Percentiles rank a stretch among this genome's conserved stretches.
Conservation (phyloP, 1,140 invertebrate genomes). For the Polyergus mexicanus region DNA sequence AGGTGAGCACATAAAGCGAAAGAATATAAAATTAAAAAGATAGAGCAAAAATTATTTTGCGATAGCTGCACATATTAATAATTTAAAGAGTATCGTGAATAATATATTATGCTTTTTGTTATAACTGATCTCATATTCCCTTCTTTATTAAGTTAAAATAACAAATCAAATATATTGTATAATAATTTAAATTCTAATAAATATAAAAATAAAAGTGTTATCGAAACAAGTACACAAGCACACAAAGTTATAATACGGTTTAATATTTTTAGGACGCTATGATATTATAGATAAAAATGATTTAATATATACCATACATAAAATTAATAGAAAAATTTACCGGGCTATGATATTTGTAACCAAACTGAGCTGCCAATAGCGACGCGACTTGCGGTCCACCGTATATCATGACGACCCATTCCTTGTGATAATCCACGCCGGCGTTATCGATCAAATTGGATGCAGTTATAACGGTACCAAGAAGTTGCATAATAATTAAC, state of each 20-base stretch:
- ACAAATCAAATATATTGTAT: too few relatives aligned
- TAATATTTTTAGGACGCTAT: neutral
- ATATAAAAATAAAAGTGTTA: too few relatives aligned
- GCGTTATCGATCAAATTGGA: constrained; percentile 37
- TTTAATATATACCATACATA: neutral
- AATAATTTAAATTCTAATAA: too few relatives aligned
- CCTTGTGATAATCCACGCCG: constrained; percentile 82
- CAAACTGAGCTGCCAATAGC: constrained; percentile 84
- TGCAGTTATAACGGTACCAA: constrained; percentile 5
- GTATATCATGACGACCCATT: constrained; percentile 87
- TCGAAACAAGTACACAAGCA: too few relatives aligned
- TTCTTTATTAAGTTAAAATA: too few relatives aligned
- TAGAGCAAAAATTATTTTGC: constrained; percentile 32
- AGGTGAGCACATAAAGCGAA: neutral
- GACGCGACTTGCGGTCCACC: constrained; percentile 85
- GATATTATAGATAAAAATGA: neutral
- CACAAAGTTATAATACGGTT: neutral
- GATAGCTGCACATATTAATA: constrained; percentile 9
- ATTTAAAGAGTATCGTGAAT: neutral
- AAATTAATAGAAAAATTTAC: constrained; percentile 78
- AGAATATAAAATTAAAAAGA: constrained; percentile 24
- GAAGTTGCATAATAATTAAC: constrained; percentile 41
- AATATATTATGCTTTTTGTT: neutral
- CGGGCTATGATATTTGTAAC: constrained; percentile 85
- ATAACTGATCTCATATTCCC: neutral